These are phyloP conservation scores for Falco biarmicus DNA, from an alignment of 2,797 vertebrate genomes.

Conservation along the genomic window DNA sequence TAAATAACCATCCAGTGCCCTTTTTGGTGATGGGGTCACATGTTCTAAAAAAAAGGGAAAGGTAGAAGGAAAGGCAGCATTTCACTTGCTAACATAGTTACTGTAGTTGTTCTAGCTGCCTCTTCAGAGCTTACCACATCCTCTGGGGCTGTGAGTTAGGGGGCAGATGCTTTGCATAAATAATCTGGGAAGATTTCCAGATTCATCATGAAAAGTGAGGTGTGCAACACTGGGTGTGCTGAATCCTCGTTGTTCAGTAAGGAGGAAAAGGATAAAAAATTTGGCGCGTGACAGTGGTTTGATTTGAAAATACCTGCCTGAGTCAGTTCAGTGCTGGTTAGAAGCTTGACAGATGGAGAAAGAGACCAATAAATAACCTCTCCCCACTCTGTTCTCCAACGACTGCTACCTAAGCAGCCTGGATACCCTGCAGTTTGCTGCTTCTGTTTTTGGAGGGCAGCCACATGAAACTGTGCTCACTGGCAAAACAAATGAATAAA, in stretches of 20 bases:
- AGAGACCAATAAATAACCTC: not conserved
- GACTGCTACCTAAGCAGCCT: not conserved
- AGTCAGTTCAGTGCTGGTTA: not conserved
- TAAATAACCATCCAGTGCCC: not conserved
- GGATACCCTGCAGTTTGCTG: conserved; percentile 7
- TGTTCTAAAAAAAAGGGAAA: not conserved
- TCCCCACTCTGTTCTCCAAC: conserved; percentile 10
- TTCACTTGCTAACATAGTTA: not conserved
- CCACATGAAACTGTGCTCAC: conserved; percentile 25
- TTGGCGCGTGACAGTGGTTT: not conserved
- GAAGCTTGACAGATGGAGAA: conserved; percentile 53
- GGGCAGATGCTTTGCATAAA: conserved; percentile 26
- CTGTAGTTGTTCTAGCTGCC: not conserved
- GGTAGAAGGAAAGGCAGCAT: not conserved
- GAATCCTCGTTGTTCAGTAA: not conserved
- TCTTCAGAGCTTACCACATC: not conserved
- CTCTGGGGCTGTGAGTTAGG: not conserved
- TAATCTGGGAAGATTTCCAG: conserved; percentile 20
- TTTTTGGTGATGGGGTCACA: not conserved
- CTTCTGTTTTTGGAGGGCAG: conserved; percentile 52
- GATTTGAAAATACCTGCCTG: conserved; percentile 21
- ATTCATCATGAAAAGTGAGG: not conserved
- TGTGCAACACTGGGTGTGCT: not conserved
- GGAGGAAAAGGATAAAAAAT: not conserved
- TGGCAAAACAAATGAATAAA: conserved; percentile 51